These are phyloP conservation scores for Bagarius yarrelli DNA, from an alignment of 2,113 vertebrate genomes.

Conservation along the genomic window DNA sequence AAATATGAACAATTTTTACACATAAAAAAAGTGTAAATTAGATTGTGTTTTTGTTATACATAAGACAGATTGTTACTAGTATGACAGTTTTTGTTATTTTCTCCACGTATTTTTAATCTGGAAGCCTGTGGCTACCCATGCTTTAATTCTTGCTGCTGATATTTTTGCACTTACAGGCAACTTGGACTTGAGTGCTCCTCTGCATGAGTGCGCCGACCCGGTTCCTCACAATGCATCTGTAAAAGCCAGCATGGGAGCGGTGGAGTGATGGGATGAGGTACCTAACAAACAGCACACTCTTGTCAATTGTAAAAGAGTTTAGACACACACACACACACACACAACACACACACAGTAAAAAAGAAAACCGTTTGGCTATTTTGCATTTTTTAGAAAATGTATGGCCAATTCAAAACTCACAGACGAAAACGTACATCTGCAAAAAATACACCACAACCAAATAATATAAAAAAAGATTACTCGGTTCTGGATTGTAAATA, in stretches of 20 bases:
- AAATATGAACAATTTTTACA: too few relatives aligned
- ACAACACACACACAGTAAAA: background rate
- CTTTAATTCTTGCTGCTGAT: conserved; percentile 1
- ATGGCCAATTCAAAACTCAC: conserved; percentile 14
- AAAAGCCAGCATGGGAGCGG: conserved; percentile 89
- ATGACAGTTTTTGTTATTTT: background rate
- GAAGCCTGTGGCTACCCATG: background rate
- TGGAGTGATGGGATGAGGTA: conserved; percentile 94
- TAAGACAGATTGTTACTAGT: background rate
- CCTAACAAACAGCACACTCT: conserved; percentile 63
- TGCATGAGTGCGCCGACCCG: conserved; percentile 95
- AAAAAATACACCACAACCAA: conserved; percentile 22
- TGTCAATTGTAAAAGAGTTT: background rate
- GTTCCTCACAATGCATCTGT: conserved; percentile 97
- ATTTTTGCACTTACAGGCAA: conserved; percentile 87
- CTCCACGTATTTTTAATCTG: background rate
- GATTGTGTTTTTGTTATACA: too few relatives aligned
- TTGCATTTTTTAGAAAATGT: background rate
- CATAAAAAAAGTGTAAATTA: too few relatives aligned
- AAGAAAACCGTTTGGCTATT: background rate
- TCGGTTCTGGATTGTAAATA: conserved; percentile 27
- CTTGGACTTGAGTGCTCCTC: conserved; percentile 91
- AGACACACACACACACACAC: background rate
- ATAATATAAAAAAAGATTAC: conserved; percentile 4
- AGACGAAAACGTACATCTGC: conserved; percentile 26